Percentiles rank a stretch among this genome's conserved stretches.
Conservation (phyloP, 2,797 vertebrate genomes). For the Ceyx erithaca region DNA sequence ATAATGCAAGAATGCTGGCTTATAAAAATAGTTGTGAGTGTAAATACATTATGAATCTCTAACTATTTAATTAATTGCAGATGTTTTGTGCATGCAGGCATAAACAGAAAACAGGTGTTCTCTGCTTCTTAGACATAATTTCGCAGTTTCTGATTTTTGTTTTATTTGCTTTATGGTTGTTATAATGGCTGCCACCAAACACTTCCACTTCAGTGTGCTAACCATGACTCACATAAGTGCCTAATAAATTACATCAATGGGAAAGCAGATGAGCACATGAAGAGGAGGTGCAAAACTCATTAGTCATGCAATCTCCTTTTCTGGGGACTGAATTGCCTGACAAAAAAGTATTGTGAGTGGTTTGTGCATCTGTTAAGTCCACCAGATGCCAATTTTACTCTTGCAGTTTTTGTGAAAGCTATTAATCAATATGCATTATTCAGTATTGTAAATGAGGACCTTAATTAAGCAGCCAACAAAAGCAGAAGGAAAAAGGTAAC, state of each 20-base stretch:
- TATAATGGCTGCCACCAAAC: background rate
- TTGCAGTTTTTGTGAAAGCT: conserved; percentile 11
- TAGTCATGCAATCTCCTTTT: conserved; percentile 42
- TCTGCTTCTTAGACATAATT: conserved; percentile 2
- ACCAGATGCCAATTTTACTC: conserved; percentile 57
- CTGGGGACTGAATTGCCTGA: conserved; percentile 44
- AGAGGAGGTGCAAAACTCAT: conserved; percentile 41
- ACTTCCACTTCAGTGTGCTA: background rate
- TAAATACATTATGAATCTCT: background rate
- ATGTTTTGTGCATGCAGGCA: background rate
- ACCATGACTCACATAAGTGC: conserved; percentile 33
- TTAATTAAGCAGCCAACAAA: conserved; percentile 30
- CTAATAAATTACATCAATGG: conserved; percentile 47
- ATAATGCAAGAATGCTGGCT: background rate
- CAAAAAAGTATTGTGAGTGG: conserved; percentile 17
- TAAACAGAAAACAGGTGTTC: background rate
- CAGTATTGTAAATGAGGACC: conserved; percentile 17
- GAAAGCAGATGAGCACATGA: background rate
- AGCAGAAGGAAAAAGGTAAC: conserved; percentile 1
- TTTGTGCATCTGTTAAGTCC: conserved; percentile 48
- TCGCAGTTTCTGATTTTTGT: background rate
- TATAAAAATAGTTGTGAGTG: background rate
- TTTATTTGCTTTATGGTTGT: conserved; percentile 19
- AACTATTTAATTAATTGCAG: background rate
- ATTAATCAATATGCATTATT: conserved; percentile 38